Percentiles rank a stretch among this genome's conserved stretches.
Conservation (phyloP, 1,140 invertebrate genomes). For the Drosophila rhopaloa region DNA sequence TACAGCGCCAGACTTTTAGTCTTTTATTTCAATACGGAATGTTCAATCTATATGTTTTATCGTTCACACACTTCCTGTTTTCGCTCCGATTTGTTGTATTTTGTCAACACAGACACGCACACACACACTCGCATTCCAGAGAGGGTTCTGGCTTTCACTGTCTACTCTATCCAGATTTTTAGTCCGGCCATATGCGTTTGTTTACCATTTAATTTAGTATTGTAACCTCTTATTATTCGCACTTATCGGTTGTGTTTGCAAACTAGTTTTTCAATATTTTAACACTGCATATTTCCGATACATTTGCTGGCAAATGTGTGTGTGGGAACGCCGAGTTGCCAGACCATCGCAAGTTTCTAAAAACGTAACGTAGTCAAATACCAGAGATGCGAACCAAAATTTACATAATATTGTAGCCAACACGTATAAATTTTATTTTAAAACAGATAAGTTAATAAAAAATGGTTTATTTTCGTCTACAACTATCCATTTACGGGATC, state of each 20-base stretch:
- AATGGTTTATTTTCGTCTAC: too few species aligned
- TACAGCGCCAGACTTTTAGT: constrained; percentile 12
- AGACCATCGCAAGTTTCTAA: background rate
- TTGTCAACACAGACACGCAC: constrained; percentile 70
- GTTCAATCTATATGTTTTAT: constrained; percentile 50
- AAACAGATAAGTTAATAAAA: too few species aligned
- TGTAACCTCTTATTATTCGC: constrained; percentile 29
- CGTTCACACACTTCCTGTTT: constrained; percentile 71
- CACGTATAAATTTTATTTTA: too few species aligned
- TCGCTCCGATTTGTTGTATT: constrained; percentile 72
- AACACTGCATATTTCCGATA: constrained; percentile 35
- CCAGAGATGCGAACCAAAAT: background rate
- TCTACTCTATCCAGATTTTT: background rate
- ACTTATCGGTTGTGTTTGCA: constrained; percentile 14
- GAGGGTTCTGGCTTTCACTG: constrained; percentile 68
- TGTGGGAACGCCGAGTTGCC: background rate
- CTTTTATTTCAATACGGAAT: constrained; percentile 14
- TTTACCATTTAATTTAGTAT: constrained; percentile 77
- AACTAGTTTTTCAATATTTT: constrained; percentile 45
- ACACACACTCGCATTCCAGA: constrained; percentile 16
- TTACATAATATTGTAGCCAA: too few species aligned
- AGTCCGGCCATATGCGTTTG: background rate
- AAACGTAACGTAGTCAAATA: background rate
- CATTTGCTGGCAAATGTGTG: background rate
- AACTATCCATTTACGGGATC: too few species aligned